phyloP scores from a whole-genome alignment of 2,113 vertebrate species.

The Gavia stellata region DNA sequence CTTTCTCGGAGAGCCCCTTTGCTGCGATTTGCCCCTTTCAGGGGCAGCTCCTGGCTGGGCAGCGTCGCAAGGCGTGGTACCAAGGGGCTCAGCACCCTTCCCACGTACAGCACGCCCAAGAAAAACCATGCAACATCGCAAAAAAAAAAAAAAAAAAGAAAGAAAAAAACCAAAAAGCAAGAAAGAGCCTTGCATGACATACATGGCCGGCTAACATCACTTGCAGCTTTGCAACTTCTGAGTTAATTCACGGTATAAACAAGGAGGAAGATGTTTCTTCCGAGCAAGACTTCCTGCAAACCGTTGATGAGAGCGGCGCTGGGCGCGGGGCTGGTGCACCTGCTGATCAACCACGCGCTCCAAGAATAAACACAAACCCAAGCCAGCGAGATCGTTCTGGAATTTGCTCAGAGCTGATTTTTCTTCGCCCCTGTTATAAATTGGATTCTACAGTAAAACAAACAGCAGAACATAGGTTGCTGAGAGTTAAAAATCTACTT shows the following conservation, averaged over 20 bases:
- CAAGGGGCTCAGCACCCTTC: background rate
- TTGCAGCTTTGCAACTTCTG: slow-evolving; percentile 7
- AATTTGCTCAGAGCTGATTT: slow-evolving; percentile 19
- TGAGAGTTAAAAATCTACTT: slow-evolving; percentile 68
- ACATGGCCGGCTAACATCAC: background rate
- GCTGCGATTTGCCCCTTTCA: background rate
- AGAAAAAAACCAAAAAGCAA: background rate
- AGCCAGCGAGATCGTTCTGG: slow-evolving; percentile 20
- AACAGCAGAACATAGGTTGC: slow-evolving; percentile 43
- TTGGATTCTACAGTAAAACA: slow-evolving; percentile 36
- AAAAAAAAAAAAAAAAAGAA: background rate
- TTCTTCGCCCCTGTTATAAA: background rate
- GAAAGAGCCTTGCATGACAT: background rate
- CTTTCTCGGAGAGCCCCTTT: background rate
- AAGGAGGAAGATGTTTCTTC: slow-evolving; percentile 37
- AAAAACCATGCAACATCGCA: accelerated
- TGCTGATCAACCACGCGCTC: slow-evolving; percentile 32
- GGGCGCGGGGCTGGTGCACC: slow-evolving; percentile 24
- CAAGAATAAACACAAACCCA: slow-evolving; percentile 21
- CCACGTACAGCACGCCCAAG: background rate
- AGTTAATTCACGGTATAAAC: slow-evolving; percentile 26
- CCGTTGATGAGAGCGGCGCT: background rate
- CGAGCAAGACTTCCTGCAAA: slow-evolving; percentile 47
- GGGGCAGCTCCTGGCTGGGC: background rate
- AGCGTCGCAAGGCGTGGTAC: accelerated